A percentile compares a stretch with the other conserved stretches of the same genome.
Evolutionary conservation across 2,888 invertebrate species (phyloP).

Genomic region (Hirtodrosophila alboralis): DNA sequence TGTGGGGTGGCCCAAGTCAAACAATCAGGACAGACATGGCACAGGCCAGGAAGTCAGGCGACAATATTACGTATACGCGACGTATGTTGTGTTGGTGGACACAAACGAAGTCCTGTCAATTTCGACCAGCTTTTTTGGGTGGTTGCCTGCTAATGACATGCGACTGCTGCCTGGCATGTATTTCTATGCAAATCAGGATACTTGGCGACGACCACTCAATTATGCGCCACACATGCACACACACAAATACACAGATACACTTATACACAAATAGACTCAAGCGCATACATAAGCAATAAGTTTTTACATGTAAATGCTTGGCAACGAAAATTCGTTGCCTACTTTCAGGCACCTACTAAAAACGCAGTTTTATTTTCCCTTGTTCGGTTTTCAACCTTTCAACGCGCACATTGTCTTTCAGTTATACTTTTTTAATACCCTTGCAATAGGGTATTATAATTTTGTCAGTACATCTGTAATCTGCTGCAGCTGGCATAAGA

Average conservation of each 20-base stretch:
- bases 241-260: conserved; percentile 6
- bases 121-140: conserved; percentile 32
- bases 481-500: too few relatives aligned
- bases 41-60: conserved; percentile 14
- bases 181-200: conserved; percentile 71
- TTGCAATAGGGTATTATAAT: too few relatives aligned
- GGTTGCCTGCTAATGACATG: conserved; percentile 73
- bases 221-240: conserved; percentile 61
- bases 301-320: conserved; percentile 2
- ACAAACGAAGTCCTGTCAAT: conserved; percentile 60
- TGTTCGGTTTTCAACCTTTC: conserved; percentile 15
- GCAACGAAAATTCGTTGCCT: conserved; percentile 53
- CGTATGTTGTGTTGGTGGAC: conserved; percentile 56
- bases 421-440: too few relatives aligned
- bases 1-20: conserved; percentile 55
- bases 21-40: conserved; percentile 55
- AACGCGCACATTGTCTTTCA: conserved; percentile 30
- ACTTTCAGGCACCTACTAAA: conserved; percentile 62
- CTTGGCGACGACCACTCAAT: conserved; percentile 75
- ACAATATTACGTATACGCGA: conserved; percentile 63
- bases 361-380: conserved; percentile 16
- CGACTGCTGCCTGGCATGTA: conserved; percentile 41
- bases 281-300: background rate
- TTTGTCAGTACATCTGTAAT: too few relatives aligned
- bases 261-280: background rate